Percentiles rank a stretch among this genome's conserved stretches.
Conservation (phyloP, 2,113 vertebrate genomes). For the Lophotis ruficrista region DNA sequence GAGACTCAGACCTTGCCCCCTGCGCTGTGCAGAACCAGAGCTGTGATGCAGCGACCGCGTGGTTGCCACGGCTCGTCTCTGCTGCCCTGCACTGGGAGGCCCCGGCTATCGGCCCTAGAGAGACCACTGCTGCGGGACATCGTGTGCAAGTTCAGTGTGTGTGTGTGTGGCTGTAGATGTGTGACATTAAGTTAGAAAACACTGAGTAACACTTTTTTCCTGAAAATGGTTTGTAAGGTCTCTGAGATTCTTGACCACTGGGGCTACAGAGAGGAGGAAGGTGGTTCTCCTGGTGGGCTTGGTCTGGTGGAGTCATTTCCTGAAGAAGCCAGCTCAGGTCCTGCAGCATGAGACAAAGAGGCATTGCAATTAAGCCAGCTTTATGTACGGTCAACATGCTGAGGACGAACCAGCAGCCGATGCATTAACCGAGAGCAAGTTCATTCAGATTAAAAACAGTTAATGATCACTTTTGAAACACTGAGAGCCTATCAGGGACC, state of each 20-base stretch:
- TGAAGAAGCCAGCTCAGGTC: background rate
- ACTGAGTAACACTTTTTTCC: background rate
- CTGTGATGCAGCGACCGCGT: rapidly evolving
- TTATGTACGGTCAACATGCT: background rate
- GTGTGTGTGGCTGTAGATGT: rapidly evolving
- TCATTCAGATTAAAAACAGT: constrained; percentile 67
- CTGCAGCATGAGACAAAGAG: background rate
- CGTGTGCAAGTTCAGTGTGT: background rate
- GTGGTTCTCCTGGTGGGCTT: background rate
- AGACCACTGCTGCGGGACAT: rapidly evolving
- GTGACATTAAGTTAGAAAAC: background rate
- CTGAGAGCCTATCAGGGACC: constrained; percentile 64
- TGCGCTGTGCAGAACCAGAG: rapidly evolving
- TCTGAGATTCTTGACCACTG: background rate
- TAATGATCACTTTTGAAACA: constrained; percentile 71
- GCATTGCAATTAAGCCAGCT: background rate
- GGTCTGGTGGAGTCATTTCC: background rate
- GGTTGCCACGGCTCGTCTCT: rapidly evolving
- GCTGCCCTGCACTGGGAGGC: background rate
- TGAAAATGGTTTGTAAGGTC: background rate
- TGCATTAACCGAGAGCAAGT: constrained; percentile 64
- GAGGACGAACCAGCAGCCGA: constrained; percentile 38
- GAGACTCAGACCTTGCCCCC: background rate
- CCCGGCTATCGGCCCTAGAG: rapidly evolving
- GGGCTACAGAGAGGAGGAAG: background rate